Evolutionary conservation across 2,113 vertebrate species (phyloP), one percentile per base, ranked within the genome.

Genomic region (Empidonax alnorum): DNA sequence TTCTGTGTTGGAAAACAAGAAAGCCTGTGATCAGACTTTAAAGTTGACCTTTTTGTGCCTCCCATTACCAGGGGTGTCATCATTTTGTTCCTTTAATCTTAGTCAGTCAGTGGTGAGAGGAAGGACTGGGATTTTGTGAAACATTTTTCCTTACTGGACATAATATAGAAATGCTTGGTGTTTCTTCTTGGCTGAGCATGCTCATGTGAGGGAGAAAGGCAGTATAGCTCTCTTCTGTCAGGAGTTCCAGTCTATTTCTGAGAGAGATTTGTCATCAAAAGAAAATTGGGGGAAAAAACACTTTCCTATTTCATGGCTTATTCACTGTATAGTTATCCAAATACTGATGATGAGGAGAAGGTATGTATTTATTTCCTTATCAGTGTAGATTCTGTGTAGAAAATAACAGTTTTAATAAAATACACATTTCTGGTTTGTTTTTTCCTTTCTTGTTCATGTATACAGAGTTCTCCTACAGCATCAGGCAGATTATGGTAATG

Each of bases 81-180:
- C 1, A 41, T 87, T 82, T 94, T 76, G 18, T 74, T 85, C 65
- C 79, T 94, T 96, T 93, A 86, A 67, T 94, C 55, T 85, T 87
- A 74, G 35, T 82, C 10, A 67, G 30, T 49, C 2, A 4, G 4
- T 58, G n/a, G 47, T 72, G 73, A 84, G 27, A 52, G 35, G 42
- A 87, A 75, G 31, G 17, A 72, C 49, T 84, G 41, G 6, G 28
- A 7, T 56, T 95, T 93, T 5, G 3, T 69, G 33, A 52, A 93
- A 41, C 14, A 27, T 89, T 87, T 80, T 85, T 87, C 55, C 35
- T 83, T 47, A n/a, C 19, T 80, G 63, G 71, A 44, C 17, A 33
- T 58, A 41, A 56, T 41, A 39, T 3, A 55, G 47, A 91, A 94
- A 59, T n/a, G 47, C 33, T 37, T 79, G n/a, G 16, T 92, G 18